Evolutionary conservation across 2,888 invertebrate species (phyloP), one percentile per base, ranked within the genome.

Genomic region (Ceraclea dissimilis): DNA sequence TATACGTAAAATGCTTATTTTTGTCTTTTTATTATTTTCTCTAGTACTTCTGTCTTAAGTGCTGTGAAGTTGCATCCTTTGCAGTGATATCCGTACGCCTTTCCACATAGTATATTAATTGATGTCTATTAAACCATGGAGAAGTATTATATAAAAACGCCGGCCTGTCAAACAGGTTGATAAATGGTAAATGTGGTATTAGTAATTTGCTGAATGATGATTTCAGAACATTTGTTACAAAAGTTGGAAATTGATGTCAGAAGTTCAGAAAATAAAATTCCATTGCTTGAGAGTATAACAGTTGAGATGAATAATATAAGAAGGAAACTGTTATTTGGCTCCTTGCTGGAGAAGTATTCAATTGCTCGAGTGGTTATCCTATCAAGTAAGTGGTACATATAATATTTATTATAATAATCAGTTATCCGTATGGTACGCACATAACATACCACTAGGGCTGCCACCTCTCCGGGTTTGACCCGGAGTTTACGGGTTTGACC

Each of bases 201-300:
- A n/a, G n/a, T n/a, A n/a, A n/a, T n/a, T n/a, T n/a, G n/a, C n/a
- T n/a, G n/a, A n/a, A n/a, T n/a, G n/a, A n/a, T n/a, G n/a, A 17
- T 61, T 51, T 16, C 68, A 78, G 78, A 78, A 65, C 70, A 73
- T 62, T 67, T 78, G 0, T 68, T 78, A 1, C 77, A 78, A 63
- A 76, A 76, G 62, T 59, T 78, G 54, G 77, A 78, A 62, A 70
- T 69, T n/a, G 76, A 77, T 34, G 68, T 73, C 52, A 58, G 76
- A 33, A 70, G 69, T 58, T 71, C 74, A 1, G 76, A 76, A 19
- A 69, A 68, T 39, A 69, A 65, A 2, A 67, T 75, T n/a, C 73
- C 76, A 0, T 60, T 78, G 1, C 63, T 77, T 51, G 70, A 67
- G 49, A 76, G 75, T 50, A 74, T 74, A 0, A 73, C 72, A 0